Percentiles rank a stretch among this genome's conserved stretches.
These are phyloP conservation scores for Papilio glaucus DNA, from an alignment of 1,140 invertebrate genomes.

Conservation along the genomic window DNA sequence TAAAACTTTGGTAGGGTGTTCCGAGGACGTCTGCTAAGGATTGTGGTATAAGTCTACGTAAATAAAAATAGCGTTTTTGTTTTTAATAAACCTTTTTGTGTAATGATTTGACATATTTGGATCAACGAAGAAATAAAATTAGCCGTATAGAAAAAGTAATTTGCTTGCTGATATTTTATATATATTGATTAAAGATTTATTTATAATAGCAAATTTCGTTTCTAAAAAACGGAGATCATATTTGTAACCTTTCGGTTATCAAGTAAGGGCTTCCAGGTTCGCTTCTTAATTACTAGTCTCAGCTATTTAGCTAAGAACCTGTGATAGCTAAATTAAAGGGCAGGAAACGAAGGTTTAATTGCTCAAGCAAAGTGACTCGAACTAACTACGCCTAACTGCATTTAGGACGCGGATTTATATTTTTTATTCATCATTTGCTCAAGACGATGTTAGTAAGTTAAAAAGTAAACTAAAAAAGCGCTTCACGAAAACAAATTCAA, in stretches of 20 bases:
- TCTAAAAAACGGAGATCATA: constrained; percentile 19
- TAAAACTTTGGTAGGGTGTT: no score
- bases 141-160: no score
- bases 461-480: not conserved
- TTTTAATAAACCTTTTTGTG: no score
- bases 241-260: constrained; percentile 34
- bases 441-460: not conserved
- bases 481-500: not conserved
- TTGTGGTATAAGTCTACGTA: no score
- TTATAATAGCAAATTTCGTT: constrained; percentile 6
- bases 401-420: constrained; percentile 25
- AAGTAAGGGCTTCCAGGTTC: constrained; percentile 41
- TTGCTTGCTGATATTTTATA: no score
- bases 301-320: constrained; percentile 68
- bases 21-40: no score
- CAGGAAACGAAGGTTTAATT: constrained; percentile 62
- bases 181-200: no score
- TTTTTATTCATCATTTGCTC: constrained; percentile 1
- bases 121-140: no score
- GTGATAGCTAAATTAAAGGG: constrained; percentile 69
- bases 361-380: constrained; percentile 53
- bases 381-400: constrained; percentile 28
- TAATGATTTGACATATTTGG: no score
- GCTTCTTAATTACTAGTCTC: constrained; percentile 63
- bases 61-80: no score